Conservation (phyloP, 1,140 invertebrate genomes). For the Nebria ingens region DNA sequence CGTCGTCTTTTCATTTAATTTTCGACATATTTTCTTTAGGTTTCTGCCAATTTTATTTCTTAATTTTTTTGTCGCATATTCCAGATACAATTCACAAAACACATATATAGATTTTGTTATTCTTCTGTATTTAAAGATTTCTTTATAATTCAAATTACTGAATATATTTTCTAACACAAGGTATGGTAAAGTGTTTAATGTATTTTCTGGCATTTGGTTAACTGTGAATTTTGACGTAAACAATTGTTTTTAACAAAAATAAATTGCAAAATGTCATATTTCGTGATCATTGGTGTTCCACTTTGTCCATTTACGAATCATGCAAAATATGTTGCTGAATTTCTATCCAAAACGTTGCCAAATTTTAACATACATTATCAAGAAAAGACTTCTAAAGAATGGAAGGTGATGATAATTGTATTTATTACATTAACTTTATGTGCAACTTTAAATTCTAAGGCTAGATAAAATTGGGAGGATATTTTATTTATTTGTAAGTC, state of each 20-base stretch:
- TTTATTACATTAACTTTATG: too few relatives aligned
- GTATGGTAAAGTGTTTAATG: neutral
- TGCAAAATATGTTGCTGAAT: slow-evolving; percentile 33
- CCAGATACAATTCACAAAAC: neutral
- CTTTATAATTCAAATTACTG: neutral
- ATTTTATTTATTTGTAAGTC: too few relatives aligned
- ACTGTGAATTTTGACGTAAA: neutral
- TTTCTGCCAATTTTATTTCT: too few relatives aligned
- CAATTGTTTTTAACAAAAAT: neutral
- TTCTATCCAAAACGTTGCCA: slow-evolving; percentile 33
- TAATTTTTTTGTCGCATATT: neutral
- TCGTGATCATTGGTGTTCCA: slow-evolving; percentile 35
- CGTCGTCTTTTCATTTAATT: too few relatives aligned
- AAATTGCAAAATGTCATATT: slow-evolving; percentile 11
- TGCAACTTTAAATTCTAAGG: too few relatives aligned
- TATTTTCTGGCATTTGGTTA: neutral
- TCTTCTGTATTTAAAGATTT: neutral
- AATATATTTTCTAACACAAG: neutral
- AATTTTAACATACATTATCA: slow-evolving; percentile 34
- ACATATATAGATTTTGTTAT: neutral
- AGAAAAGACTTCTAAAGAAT: slow-evolving; percentile 33
- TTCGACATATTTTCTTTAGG: too few relatives aligned
- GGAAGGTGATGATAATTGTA: slow-evolving; percentile 31
- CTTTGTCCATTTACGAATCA: slow-evolving; percentile 34
- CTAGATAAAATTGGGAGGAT: too few relatives aligned